These are phyloP conservation scores for Hyaena hyaena DNA, from an alignment of 2,113 vertebrate genomes.

Conservation along the genomic window DNA sequence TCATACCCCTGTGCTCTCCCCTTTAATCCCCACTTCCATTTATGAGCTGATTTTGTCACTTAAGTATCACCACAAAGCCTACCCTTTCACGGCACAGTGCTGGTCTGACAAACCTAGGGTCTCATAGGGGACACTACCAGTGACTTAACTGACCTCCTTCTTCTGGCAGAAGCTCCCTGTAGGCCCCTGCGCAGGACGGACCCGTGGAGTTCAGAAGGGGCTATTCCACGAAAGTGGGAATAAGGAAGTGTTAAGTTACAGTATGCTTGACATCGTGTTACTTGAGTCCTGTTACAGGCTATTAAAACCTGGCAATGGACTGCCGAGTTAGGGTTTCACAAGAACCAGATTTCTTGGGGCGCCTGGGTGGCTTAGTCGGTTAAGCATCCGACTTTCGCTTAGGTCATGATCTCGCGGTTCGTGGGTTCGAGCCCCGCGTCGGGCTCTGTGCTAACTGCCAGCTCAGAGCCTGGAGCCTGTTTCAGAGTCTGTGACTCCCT, in stretches of 20 bases:
- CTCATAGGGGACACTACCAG: neutral
- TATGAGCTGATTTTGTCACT: neutral
- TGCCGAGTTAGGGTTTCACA: neutral
- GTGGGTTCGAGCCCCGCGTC: too few species aligned
- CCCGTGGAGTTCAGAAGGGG: neutral
- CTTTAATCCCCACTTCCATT: neutral
- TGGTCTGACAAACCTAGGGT: neutral
- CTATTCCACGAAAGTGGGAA: neutral
- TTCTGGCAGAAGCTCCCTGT: neutral
- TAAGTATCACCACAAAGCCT: neutral
- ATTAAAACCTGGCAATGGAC: neutral
- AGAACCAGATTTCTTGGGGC: neutral
- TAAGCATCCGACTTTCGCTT: too few species aligned
- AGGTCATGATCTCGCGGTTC: too few species aligned
- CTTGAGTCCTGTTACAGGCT: neutral
- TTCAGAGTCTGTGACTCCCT: too few species aligned
- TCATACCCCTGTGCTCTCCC: neutral
- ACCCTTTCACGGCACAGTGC: neutral
- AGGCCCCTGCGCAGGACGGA: neutral
- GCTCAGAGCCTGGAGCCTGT: too few species aligned
- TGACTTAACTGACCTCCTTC: neutral
- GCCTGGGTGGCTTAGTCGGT: too few species aligned
- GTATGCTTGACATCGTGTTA: neutral
- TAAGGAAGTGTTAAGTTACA: neutral
- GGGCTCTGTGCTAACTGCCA: too few species aligned